Base-by-base conservation (phyloP, 2,888 invertebrate genomes). In the Leptopilina syphax region DNA sequence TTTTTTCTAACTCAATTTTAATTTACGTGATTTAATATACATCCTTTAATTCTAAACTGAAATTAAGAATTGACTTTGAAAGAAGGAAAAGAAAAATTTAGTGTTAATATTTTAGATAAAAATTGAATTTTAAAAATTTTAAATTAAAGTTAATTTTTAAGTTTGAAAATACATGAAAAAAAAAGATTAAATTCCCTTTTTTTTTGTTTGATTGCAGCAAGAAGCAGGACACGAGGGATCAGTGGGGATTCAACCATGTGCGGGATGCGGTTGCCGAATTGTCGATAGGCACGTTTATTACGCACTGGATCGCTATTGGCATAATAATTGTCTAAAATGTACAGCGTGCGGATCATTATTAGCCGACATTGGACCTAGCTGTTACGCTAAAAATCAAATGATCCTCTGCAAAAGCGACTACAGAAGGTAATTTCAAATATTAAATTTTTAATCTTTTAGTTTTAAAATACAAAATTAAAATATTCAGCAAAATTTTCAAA, bases 361-460 rank as follows among this genome's bases (percentile, higher is more conserved):
- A 87, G 98, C 97, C 89, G 98, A 98, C 92, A 96, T 98, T 92
- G 98, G 97, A 84, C 94, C 95, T 85, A 97, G 97, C 90, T 98
- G 98, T 94, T 98, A 96, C 93, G 96, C 97, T 93, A 97, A 96
- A 94, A 96, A 96, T 85, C 97, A 97, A 89, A 97, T 98, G 96
- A 97, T 98, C 92, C 95, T 98, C 90, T 98, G 98, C 95, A 97
- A 97, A 95, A 96, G 95, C 93, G 98, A 98, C 93, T 98, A 98
- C 93, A 95, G 97, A 93, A 97, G 97, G 98, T 18, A 18, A 18
- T 18, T 18, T 18, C 18, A 18, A 18, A 18, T 18, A 0, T 18
- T 18, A 0, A 18, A 18, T 18, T 18, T 18, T 18, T 18, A 18
- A 18, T 18, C 18, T 18, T 18, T 18, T 18, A 18, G 18, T 18